These are phyloP conservation scores for Limanda limanda DNA, from an alignment of 2,113 vertebrate genomes.

Conservation along the genomic window DNA sequence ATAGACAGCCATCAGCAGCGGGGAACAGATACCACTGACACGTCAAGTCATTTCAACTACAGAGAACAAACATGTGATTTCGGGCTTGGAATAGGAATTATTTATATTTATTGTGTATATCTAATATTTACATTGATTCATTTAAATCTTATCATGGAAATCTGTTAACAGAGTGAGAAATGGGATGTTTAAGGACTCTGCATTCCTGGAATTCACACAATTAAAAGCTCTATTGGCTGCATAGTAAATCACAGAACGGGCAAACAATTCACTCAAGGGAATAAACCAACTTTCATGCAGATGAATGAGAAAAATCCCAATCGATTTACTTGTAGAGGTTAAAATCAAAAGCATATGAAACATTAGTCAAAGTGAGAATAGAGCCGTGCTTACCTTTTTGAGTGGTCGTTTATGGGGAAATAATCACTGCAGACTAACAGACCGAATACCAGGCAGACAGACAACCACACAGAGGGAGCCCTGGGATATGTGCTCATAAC, in stretches of 20 bases:
- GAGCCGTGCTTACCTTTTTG: slow-evolving; percentile 64
- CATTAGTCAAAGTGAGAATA: background rate
- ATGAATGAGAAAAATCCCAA: background rate
- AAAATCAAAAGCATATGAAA: background rate
- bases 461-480: slow-evolving; percentile 54
- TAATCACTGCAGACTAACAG: slow-evolving; percentile 60
- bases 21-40: background rate
- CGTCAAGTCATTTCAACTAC: background rate
- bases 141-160: background rate
- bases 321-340: background rate
- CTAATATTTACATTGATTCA: background rate
- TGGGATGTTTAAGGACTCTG: background rate
- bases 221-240: background rate
- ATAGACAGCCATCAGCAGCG: background rate
- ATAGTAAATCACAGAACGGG: background rate
- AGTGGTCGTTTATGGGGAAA: slow-evolving; percentile 50
- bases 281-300: background rate
- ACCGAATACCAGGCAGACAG: slow-evolving; percentile 50
- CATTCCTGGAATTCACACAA: background rate
- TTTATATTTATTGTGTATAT: background rate
- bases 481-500: slow-evolving; percentile 65
- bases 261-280: background rate
- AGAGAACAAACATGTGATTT: background rate
- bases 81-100: background rate
- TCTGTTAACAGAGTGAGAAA: background rate